Base-by-base conservation (phyloP, 1,140 invertebrate genomes). In the Ips nitidus region DNA sequence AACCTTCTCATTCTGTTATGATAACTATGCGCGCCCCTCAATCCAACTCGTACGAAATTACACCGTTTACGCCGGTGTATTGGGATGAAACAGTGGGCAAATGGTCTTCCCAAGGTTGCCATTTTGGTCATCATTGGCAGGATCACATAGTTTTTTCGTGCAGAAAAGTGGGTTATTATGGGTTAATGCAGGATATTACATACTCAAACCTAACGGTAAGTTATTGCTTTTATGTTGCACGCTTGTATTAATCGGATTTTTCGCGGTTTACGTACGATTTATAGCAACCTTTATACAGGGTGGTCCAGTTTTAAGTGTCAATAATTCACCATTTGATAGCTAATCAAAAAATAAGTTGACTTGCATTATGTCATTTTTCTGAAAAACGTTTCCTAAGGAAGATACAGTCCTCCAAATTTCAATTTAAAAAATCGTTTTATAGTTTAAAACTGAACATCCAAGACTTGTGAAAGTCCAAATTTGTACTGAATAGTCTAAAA, bases 61-160 rank as follows among this genome's bases (percentile, higher is more conserved):
- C 79, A 40, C 81, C 81, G 40, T 84, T 85, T 2, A 80, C 78
- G 45, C 88, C 90, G 3, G 90, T 88, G 1, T 87, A 89, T 82
- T 92, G 90, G 89, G 86, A 92, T 76, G 79, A 83, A 2, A 80
- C 80, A 4, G 82, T 82, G 41, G 89, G 89, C 42, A 85, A 84
- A 8, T 92, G 93, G 88, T 86, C 86, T 1, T 87, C 85, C 22
- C 82, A 88, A 52, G 90, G 89, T 41, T 93, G 91, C 78, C 81
- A 86, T 8, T 83, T 90, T 52, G 83, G 82, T 40, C 85, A 86
- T 58, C 80, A 86, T 37, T 73, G 86, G 6, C 85, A 85, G 66
- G 88, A 88, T 45, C 84, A 91, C 74, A 84, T 94, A 57, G 87
- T 92, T 50, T 93, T 95, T 75, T 87, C 88, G 64, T 95, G 93